phyloP scores from a whole-genome alignment of 2,888 invertebrate species.

The Gisinianus flammeolus region DNA sequence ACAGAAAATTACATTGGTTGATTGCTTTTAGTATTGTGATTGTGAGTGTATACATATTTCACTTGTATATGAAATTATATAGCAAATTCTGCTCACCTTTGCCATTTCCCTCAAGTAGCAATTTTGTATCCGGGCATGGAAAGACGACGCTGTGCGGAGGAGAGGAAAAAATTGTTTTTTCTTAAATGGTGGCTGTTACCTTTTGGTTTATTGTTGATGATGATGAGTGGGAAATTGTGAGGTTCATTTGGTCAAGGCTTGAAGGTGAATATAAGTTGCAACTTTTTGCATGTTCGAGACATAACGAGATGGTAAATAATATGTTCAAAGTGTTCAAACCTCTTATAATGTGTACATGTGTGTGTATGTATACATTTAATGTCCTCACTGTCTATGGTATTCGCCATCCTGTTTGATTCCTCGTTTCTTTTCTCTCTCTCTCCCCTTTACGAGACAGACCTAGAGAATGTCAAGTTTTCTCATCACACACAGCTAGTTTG shows the following conservation, averaged over 20 bases:
- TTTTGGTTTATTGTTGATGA: neutral
- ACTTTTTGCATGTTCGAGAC: too few relatives aligned
- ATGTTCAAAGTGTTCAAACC: neutral
- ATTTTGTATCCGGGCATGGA: conserved; percentile 23
- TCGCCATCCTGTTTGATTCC: neutral
- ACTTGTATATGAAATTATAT: too few relatives aligned
- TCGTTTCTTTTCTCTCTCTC: neutral
- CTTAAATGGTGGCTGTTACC: neutral
- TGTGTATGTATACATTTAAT: neutral
- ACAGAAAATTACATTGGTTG: too few relatives aligned
- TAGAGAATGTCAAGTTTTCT: neutral
- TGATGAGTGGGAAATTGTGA: conserved; percentile 9
- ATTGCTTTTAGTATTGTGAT: too few relatives aligned
- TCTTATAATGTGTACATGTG: neutral
- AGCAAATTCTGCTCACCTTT: conserved; percentile 24
- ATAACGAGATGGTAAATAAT: neutral
- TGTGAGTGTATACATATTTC: too few relatives aligned
- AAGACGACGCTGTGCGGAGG: too few relatives aligned
- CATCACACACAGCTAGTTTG: neutral
- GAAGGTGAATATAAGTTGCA: conserved; percentile 1
- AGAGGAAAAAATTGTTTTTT: neutral
- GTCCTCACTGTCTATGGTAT: neutral
- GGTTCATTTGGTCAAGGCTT: conserved; percentile 29
- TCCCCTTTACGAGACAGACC: too few relatives aligned
- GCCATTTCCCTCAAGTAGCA: conserved; percentile 24